Evolutionary conservation across 2,797 vertebrate genomes (phyloP), one percentile per base, ranked within the genome.

Genomic region (Acrossocheilus fasciatus): DNA sequence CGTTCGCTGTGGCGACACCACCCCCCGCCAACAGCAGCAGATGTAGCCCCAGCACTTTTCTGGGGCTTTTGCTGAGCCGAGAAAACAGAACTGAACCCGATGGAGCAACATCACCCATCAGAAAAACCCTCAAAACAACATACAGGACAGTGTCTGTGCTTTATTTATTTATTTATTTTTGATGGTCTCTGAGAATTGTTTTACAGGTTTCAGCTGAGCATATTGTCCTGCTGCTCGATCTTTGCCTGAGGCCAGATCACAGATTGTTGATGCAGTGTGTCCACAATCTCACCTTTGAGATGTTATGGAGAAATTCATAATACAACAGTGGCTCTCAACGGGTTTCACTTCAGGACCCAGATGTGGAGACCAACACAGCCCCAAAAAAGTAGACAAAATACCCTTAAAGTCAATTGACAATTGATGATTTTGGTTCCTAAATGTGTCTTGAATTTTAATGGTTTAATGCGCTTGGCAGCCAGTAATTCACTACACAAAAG

Each of bases 41-140:
- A 94, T 94, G 94, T 74, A 95, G 86, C 89, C 93, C 88, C 87
- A 91, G 91, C 91, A 91, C 92, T 92, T 90, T 87, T 64, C 91
- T 77, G 85, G 88, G 89, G 80, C 75, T 94, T 88, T 80, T 89
- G 88, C 87, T 90, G 90, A 87, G 87, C 82, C 41, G 68, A 64
- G 41, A 59, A 83, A 85, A 88, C 26, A 4, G 54, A 1, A 26
- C 68, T 74, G 78, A 70, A 84, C 81, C 70, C 6, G 18, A 77
- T 59, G 52, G 50, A 70, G 82, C 52, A 59, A 82, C 62, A 82
- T 70, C 47, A 20, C n/a, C 74, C 54, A 0, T 86, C 26, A 47
- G 68, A 73, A 39, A 47, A 73, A 26, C 76, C 76, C 68, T 62
- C 17, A 30, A 72, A 73, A 62, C 47, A 45, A 30, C 45, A 26